Base-by-base conservation (phyloP, 1,140 invertebrate genomes). In the Sminthurides bifidus region DNA sequence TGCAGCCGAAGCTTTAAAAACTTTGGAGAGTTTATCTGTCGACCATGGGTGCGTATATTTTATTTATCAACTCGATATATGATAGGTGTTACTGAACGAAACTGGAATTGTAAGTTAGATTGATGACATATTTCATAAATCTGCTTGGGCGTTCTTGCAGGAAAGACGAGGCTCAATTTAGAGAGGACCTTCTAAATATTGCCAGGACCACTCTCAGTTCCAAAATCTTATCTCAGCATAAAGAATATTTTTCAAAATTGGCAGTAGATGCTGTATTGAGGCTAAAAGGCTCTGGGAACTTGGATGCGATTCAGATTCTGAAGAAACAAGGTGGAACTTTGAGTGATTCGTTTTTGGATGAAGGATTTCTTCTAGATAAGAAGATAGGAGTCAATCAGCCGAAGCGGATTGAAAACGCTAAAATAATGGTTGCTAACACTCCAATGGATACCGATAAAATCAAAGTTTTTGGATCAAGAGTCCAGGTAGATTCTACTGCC, bases 361-460 rank as follows among this genome's bases (percentile, higher is more conserved):
- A 97, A 74, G 96, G 96, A 56, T 99, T 99, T 70, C 75, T 99
- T 23, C 73, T 99, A 55, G 93, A 98, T 69, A 99, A 99, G 68
- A 97, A 92, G 73, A 80, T 88, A 17, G 92, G 92, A 43, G 77
- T 84, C 30, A 56, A 66, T 54, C 65, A 66, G 41, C 90, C 90
- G 0, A 89, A 91, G 69, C 74, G 79, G 52, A 75, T 97, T 65
- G 90, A 95, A 73, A 95, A 84, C 66, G 92, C 92, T 12, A 85
- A 83, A 68, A 98, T 99, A 68, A 78, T 99, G 14, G 93, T 99
- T 68, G 95, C 95, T n/a, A 99, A 99, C 69, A 99, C 96, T 31
- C 91, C 96, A 0, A 99, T 99, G 96, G 96, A 99, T 71, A 94
- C 93, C 19, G 96, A 99, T 68, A 99, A 99, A 75, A 96, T 99